Evolutionary conservation across 2,888 invertebrate species (phyloP), one percentile per base, ranked within the genome.

Genomic region (Cryptophagus acutangulus): DNA sequence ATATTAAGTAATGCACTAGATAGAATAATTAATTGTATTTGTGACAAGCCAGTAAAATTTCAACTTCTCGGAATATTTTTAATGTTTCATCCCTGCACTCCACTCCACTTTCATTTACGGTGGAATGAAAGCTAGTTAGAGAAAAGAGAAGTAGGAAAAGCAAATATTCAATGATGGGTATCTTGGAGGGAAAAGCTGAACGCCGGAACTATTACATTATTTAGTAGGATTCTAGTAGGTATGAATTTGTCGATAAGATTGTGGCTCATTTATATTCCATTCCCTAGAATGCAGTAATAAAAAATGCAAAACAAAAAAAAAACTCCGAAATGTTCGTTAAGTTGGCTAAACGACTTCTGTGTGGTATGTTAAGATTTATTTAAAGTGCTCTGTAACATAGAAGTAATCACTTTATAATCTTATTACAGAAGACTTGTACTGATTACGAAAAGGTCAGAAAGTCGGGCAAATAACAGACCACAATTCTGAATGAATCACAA

Each of bases 341-440:
- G 24, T 8, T 20, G 24, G 24, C 24, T n/a, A n/a, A n/a, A n/a
- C n/a, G n/a, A n/a, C n/a, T n/a, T n/a, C n/a, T n/a, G n/a, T n/a
- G n/a, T n/a, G n/a, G n/a, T n/a, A n/a, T n/a, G n/a, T n/a, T n/a
- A n/a, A n/a, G n/a, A n/a, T n/a, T n/a, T n/a, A n/a, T n/a, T n/a
- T n/a, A n/a, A n/a, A 12, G 8, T 16, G 10, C 33, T 10, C 17
- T 33, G 2, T 6, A 13, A 33, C 8, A 3, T 9, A 18, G 14
- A 20, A n/a, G 24, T 25, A 36, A 36, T 36, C 36, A n/a, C 15
- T 8, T 31, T 13, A 16, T 38, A 38, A 38, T 38, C 38, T 33
- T 38, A 38, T 38, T 38, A 38, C 33, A 33, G 13, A 16, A 25
- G 38, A n/a, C 2, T 14, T 24, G 8, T 14, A 33, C 17, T 33